Percentiles rank a stretch among this genome's conserved stretches.
Conservation (phyloP, 2,797 vertebrate genomes). For the Catamblyrhynchus diadema region DNA sequence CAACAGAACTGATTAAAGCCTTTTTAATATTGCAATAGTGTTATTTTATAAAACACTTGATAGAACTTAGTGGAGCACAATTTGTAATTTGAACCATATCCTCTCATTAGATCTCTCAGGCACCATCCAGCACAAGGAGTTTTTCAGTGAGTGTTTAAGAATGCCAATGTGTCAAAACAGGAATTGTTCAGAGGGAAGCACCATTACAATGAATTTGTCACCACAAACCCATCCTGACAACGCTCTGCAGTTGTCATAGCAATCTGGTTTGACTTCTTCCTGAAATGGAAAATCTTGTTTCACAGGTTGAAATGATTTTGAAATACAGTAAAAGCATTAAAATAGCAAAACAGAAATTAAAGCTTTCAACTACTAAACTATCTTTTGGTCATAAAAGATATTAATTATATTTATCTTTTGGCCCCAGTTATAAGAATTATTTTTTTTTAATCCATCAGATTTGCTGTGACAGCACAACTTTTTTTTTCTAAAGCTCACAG, state of each 20-base stretch:
- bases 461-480: not conserved
- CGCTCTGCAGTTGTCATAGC: constrained; percentile 20
- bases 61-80: not conserved
- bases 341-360: not conserved
- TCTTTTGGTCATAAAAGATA: not conserved
- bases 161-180: constrained; percentile 1
- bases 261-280: constrained; percentile 29
- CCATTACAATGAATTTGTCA: constrained; percentile 36
- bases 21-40: not conserved
- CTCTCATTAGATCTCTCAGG: not conserved
- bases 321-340: not conserved
- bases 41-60: not conserved
- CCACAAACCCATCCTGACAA: constrained; percentile 33
- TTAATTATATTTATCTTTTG: not conserved
- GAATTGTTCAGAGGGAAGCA: constrained; percentile 1
- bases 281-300: constrained; percentile 36
- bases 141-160: not conserved
- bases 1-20: not conserved
- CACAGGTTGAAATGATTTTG: constrained; percentile 3
- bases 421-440: not conserved
- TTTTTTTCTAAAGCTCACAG: not conserved
- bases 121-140: not conserved
- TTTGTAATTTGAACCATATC: not conserved
- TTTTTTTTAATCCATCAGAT: not conserved
- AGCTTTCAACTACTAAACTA: not conserved